Evolutionary conservation across 2,113 vertebrate species (phyloP).

Genomic region (Brachyhypopomus gauderio): DNA sequence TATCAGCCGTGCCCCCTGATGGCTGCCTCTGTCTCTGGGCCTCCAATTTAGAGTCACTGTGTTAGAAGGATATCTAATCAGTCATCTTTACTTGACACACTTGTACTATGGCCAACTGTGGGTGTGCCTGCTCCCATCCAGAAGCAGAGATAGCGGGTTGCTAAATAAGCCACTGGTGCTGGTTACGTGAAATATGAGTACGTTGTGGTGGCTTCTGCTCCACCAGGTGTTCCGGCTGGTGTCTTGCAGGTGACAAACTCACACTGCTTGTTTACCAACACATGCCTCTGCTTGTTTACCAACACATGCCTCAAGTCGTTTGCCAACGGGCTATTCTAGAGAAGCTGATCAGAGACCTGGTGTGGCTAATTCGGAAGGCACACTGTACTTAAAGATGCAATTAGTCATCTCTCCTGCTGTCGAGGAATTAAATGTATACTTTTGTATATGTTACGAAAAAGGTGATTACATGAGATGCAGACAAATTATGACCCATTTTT

Average conservation of each 20-base stretch:
- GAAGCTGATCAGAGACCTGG: not conserved
- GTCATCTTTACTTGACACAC: conserved; percentile 5
- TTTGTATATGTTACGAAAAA: conserved; percentile 11
- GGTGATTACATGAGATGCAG: not conserved
- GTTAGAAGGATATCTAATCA: conserved; percentile 33
- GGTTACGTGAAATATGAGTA: conserved; percentile 22
- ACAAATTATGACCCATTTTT: too few species aligned
- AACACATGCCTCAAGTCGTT: not conserved
- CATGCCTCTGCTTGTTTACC: not conserved
- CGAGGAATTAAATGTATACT: not conserved
- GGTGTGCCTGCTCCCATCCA: not conserved
- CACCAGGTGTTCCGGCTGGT: conserved; percentile 12
- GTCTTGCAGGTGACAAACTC: not conserved
- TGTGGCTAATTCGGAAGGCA: not conserved
- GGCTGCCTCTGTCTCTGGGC: conserved; percentile 87
- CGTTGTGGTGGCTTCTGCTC: not conserved
- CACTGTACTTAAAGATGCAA: not conserved
- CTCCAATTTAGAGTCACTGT: conserved; percentile 87
- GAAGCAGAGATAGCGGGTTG: not conserved
- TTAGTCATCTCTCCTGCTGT: not conserved
- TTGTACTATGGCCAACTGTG: not conserved
- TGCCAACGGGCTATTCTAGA: not conserved
- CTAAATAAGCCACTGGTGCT: conserved; percentile 25
- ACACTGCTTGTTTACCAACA: conserved; percentile 2
- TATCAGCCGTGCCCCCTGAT: conserved; percentile 83